Percentiles rank a stretch among this genome's conserved stretches.
phyloP scores from a whole-genome alignment of 2,113 vertebrate species.

The Dicerorhinus sumatrensis region DNA sequence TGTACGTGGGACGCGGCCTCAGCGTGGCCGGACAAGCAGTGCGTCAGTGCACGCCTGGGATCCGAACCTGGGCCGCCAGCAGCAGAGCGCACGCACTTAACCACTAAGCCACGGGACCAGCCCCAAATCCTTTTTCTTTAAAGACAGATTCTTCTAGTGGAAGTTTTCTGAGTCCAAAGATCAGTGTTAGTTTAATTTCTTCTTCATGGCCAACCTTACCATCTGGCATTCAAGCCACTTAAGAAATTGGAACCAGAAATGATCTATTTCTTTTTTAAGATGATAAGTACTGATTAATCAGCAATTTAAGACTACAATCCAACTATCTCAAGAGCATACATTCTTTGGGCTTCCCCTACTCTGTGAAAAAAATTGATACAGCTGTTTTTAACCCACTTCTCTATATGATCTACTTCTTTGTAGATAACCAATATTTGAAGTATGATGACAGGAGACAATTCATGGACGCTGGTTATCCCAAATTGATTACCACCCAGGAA shows the following conservation, averaged over 20 bases:
- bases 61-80: no score
- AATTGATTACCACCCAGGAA: constrained; percentile 86
- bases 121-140: constrained; percentile 92
- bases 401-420: constrained; percentile 93
- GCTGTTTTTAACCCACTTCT: constrained; percentile 90
- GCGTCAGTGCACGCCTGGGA: no score
- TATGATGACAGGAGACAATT: constrained; percentile 88
- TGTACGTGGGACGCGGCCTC: no score
- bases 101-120: no score
- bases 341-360: constrained; percentile 91
- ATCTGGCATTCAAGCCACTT: constrained; percentile 91
- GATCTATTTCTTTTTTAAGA: constrained; percentile 88
- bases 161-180: constrained; percentile 65
- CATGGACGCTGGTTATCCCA: constrained; percentile 92
- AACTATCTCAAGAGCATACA: constrained; percentile 92
- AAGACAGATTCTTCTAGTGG: constrained; percentile 89
- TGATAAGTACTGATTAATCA: constrained; percentile 91
- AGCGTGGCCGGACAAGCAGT: no score
- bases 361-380: constrained; percentile 91
- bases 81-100: no score
- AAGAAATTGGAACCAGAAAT: constrained; percentile 84
- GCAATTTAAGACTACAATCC: constrained; percentile 86
- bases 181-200: constrained; percentile 81
- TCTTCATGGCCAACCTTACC: constrained; percentile 88
- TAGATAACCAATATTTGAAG: constrained; percentile 93